These are phyloP conservation scores for Drosophila trapezifrons DNA, from an alignment of 1,140 invertebrate species.

Conservation along the genomic window DNA sequence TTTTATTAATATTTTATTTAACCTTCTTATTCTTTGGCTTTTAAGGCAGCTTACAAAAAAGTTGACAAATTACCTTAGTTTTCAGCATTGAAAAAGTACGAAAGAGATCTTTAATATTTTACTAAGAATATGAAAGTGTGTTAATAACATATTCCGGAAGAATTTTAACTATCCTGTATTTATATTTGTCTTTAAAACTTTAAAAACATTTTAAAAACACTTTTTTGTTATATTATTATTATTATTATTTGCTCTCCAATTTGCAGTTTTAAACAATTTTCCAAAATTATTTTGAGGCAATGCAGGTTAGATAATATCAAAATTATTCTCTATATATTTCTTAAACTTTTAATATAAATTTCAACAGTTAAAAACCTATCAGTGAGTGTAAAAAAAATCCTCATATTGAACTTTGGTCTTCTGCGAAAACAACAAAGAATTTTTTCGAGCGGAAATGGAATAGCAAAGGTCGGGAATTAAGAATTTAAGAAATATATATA, in stretches of 20 bases:
- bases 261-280: no score
- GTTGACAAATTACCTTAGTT: neutral
- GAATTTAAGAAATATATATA: neutral
- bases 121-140: neutral
- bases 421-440: no score
- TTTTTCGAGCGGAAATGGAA: neutral
- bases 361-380: neutral
- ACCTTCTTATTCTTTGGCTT: neutral
- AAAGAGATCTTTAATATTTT: no score
- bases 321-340: neutral
- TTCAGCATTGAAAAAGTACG: neutral
- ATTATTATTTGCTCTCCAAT: no score
- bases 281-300: no score
- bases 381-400: no score
- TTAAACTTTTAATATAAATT: neutral
- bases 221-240: no score
- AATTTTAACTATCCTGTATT: no score
- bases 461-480: slow-evolving; percentile 1
- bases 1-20: neutral
- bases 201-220: no score
- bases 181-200: no score
- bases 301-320: neutral
- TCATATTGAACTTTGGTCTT: neutral
- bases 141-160: no score
- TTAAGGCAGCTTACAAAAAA: neutral